These are phyloP conservation scores for Montifringilla adamsi DNA, from an alignment of 2,113 vertebrate species.

Conservation along the genomic window DNA sequence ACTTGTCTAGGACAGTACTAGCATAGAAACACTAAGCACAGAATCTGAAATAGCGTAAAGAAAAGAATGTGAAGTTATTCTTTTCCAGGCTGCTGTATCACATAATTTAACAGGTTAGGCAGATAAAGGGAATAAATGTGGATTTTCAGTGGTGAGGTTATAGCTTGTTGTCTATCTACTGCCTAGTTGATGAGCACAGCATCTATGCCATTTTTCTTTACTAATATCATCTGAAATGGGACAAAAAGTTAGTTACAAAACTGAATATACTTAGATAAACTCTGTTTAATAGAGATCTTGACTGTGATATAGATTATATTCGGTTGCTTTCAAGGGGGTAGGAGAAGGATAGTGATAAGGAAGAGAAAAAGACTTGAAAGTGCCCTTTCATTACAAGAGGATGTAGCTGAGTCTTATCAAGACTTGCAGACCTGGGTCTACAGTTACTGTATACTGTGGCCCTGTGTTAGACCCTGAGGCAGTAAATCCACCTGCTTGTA, in stretches of 20 bases:
- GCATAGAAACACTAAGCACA: neutral
- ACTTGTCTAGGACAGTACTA: neutral
- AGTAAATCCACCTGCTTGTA: neutral
- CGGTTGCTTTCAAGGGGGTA: neutral
- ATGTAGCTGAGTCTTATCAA: neutral
- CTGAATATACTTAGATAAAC: neutral
- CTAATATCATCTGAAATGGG: neutral
- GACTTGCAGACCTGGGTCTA: neutral
- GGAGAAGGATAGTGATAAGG: neutral
- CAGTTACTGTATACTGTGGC: neutral
- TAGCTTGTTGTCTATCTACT: neutral
- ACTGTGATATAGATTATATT: neutral
- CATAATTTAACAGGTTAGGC: neutral
- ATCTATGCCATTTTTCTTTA: neutral
- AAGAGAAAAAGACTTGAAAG: neutral
- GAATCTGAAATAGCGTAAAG: neutral
- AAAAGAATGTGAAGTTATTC: neutral
- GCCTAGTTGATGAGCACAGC: neutral
- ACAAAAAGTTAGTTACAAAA: neutral
- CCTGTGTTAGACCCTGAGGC: neutral
- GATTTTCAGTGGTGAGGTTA: neutral
- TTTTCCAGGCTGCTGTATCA: neutral
- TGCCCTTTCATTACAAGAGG: rapidly evolving
- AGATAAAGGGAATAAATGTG: neutral
- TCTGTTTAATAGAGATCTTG: neutral